Percentiles rank a stretch among this genome's conserved stretches.
Conservation (phyloP, 2,888 invertebrate species). For the Euspilapteryx auroguttella region DNA sequence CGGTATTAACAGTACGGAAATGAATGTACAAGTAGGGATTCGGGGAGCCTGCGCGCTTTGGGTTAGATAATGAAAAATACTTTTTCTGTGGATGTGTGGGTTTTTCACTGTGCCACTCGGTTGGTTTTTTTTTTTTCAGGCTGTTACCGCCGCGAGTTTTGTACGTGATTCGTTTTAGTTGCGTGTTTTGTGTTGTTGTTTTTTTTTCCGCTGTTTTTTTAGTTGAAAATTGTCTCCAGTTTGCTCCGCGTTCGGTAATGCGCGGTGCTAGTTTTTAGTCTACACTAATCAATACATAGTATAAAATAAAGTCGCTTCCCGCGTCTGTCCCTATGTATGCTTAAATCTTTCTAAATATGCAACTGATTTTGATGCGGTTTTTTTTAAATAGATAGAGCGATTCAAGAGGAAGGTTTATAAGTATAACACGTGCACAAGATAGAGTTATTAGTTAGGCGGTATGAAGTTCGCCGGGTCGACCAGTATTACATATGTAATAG, state of each 20-base stretch:
- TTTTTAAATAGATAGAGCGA: too few relatives aligned
- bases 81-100: constrained; percentile 26
- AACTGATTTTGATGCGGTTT: too few relatives aligned
- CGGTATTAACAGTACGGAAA: constrained; percentile 62
- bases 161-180: constrained; percentile 1
- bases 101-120: constrained; percentile 15
- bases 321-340: too few relatives aligned
- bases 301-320: too few relatives aligned
- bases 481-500: too few relatives aligned
- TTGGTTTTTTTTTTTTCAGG: constrained; percentile 1
- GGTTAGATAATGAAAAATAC: constrained; percentile 58
- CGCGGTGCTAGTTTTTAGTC: too few relatives aligned
- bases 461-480: too few relatives aligned
- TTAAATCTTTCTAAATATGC: too few relatives aligned
- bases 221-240: background rate
- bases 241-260: background rate
- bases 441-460: too few relatives aligned
- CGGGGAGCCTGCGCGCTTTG: constrained; percentile 42
- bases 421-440: too few relatives aligned
- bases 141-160: background rate
- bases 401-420: too few relatives aligned
- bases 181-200: background rate
- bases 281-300: too few relatives aligned
- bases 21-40: constrained; percentile 56
- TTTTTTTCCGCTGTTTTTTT: background rate